Evolutionary conservation across 2,797 vertebrate species (phyloP).

Genomic region (Diplodus puntazzo): DNA sequence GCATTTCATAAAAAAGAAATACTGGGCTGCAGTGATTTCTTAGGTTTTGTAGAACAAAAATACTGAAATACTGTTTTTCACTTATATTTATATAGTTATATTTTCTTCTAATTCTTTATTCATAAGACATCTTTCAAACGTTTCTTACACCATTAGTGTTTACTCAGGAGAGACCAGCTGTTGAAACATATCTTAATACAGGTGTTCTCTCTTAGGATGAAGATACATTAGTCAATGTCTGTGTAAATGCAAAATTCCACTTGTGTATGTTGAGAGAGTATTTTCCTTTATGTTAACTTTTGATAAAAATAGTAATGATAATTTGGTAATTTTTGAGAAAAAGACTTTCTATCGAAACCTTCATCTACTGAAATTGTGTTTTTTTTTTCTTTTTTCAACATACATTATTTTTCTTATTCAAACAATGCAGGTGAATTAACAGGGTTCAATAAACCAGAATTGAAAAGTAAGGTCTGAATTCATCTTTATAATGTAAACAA

Average conservation of each 20-base stretch:
- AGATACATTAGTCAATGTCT: neutral
- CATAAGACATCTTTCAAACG: neutral
- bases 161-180: neutral
- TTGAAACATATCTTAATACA: neutral
- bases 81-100: too few species aligned
- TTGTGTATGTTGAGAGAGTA: neutral
- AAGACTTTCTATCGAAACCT: neutral
- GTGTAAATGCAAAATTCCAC: neutral
- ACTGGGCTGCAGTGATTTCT: neutral
- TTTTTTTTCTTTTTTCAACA: neutral
- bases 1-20: neutral
- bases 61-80: neutral
- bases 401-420: neutral
- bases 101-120: neutral
- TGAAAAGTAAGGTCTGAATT: constrained; percentile 31
- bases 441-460: constrained; percentile 1
- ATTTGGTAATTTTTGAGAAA: neutral
- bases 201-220: neutral
- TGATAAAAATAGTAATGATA: neutral
- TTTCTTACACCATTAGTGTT: neutral
- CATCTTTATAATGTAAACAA: constrained; percentile 37
- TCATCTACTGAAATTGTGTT: neutral
- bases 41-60: neutral
- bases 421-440: constrained; percentile 4
- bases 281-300: neutral